Evolutionary conservation across 2,113 vertebrate species (phyloP), one percentile per base, ranked within the genome.

Genomic region (Pluvialis apricaria): DNA sequence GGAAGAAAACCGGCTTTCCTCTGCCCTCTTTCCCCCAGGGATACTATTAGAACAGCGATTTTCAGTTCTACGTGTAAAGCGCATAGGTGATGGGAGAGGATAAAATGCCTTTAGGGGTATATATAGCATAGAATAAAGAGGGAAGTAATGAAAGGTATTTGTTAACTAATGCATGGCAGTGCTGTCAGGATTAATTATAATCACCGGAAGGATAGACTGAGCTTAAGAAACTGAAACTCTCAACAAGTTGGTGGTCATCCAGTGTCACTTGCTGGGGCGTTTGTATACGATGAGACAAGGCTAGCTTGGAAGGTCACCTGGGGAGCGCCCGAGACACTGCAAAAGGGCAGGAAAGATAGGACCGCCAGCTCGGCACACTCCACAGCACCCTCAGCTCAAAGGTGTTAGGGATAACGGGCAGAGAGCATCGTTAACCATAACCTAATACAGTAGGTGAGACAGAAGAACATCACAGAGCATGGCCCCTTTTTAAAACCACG

Each of bases 151-250:
- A 62, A 77, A 94, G 54, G 47, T 76, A 61, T 89, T 85, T 75
- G 70, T 45, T 83, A 92, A 80, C 64, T 81, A 94, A 86, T 24
- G 82, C 66, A 82, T 0, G 3, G 73, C 40, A 93, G 72, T 54
- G 88, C 69, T 70, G 61, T 84, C 90, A 84, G 72, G 57, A 90
- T 90, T 88, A 94, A 93, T 81, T 70, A 78, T 6, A n/a, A 85
- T 78, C 92, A 80, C 29, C 44, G 54, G 34, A 72, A 90, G 18
- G 61, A 94, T 0, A 92, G 76, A 71, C 13, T 25, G 69, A 84
- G 71, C 71, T 90, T 71, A 65, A 87, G 54, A 75, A 93, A 94
- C 64, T 25, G 28, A 73, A 95, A 92, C 75, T 61, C 90, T 66
- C 0, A 2, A 55, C 72, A 83, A 84, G 55, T 3, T 13, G 17